Base-by-base conservation (phyloP, 37 sponge, comb jelly and placozoan species). In the Amphimedon queenslandica region DNA sequence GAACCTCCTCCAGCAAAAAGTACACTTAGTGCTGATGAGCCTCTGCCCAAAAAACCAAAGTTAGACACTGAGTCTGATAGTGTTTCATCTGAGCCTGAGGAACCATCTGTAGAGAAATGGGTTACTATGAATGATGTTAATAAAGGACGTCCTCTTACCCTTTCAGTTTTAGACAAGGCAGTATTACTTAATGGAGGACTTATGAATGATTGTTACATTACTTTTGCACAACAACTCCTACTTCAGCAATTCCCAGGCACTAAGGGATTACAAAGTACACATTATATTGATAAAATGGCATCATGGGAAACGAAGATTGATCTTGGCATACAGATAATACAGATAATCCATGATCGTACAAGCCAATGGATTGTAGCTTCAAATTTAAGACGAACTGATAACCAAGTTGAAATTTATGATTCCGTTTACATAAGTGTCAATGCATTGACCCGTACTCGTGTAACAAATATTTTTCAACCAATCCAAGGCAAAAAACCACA, bases 311-410 rank as follows among this genome's bases (percentile, higher is more conserved):
- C 31, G 6, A 23, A 27, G 56, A 29, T 42, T 37, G 42, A 34
- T 31, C 32, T 37, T 18, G 67, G 32, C 1, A 25, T 76, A 37
- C 75, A 74, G n/a, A n/a, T n/a, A n/a, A n/a, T n/a, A n/a, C 53
- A 47, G 61, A 73, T 81, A 66, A 67, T 81, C n/a, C 82, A 81
- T 38, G 29, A 37, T 24, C 25, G 82, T 33, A 67, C 41, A 2
- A 75, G 58, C 66, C 83, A 82, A 11, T 82, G 83, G 83, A 75
- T 76, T 41, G 77, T 75, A n/a, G 65, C 71, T 24, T 42, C 83
- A 32, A 75, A 66, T 0, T 30, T 75, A 2, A 67, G 75, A 16
- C 67, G 55, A 41, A 21, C 75, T 29, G 37, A 34, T 6, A 37
- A 37, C 40, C 16, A 16, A 37, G 70, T 74, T 23, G 10, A 33